Evolutionary conservation across 2,888 invertebrate genomes (phyloP), one percentile per base, ranked within the genome.

Genomic region (Hyposoter dolosus): DNA sequence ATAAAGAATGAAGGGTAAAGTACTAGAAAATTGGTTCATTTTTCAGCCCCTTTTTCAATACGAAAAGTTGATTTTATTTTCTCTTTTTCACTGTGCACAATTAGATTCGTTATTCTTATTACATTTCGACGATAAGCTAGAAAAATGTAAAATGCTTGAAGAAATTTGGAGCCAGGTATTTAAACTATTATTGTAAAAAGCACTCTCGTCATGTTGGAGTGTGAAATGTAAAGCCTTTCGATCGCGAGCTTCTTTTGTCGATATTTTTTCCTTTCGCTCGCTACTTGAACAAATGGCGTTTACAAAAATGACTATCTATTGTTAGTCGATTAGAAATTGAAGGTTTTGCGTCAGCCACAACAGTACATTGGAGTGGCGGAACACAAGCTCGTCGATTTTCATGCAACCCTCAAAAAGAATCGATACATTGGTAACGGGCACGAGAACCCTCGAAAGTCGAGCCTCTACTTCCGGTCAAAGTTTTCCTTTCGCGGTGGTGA

Each of bases 381-480:
- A 69, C 53, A 35, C 28, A 69, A 78, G 82, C 74, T 74, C 82
- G 63, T 82, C 74, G 53, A 74, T 63, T 45, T 78, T 82, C 82
- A 78, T 82, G 84, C 74, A 82, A 15, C 28, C 82, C 68, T 60
- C 50, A 74, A 74, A 76, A 47, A 63, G 40, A 78, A 78, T 43
- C 76, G 81, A 76, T 82, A 66, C 65, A 82, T 74, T 78, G 78
- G 68, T 43, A 74, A 10, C 9, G 72, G 15, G 60, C 40, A 50
- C 79, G n/a, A 53, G 75, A 53, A 60, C 65, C 40, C 75, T 75
- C 68, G 71, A 65, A 76, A 19, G 45, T 69, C 65, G 71, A 81
- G 77, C 28, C 78, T 79, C 72, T 47, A 28, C 77, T 82, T 78
- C 68, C 68, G 68, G 69, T 78, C 74, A 60, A 79, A 82, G 78